These are phyloP conservation scores for Athalia circularis DNA, from an alignment of 2,888 invertebrate genomes.

Conservation along the genomic window DNA sequence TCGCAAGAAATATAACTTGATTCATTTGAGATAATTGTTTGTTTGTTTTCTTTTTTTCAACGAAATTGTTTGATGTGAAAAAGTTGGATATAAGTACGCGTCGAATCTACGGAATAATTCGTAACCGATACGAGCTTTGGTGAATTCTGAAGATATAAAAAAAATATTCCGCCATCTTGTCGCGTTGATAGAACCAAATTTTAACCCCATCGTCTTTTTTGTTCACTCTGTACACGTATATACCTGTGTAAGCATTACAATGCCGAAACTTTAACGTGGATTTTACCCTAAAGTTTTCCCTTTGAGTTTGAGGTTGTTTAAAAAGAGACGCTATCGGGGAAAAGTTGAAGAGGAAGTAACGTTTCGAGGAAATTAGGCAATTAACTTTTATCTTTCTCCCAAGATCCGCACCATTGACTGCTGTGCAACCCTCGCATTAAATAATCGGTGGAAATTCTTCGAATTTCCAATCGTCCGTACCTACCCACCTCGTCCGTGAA, in stretches of 20 bases:
- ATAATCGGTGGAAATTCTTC: not conserved
- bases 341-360: conserved; percentile 21
- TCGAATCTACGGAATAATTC: no score
- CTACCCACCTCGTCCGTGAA: not conserved
- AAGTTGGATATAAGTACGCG: no score
- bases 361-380: conserved; percentile 28
- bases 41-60: no score
- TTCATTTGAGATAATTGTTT: no score
- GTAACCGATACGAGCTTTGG: no score
- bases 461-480: conserved; percentile 6
- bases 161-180: no score
- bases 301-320: conserved; percentile 34
- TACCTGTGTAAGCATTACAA: not conserved
- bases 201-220: no score
- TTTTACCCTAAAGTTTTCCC: conserved; percentile 5
- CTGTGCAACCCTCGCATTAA: conserved; percentile 5
- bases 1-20: not conserved
- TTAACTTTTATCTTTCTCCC: conserved; percentile 36
- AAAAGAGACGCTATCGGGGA: conserved; percentile 36
- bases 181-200: no score
- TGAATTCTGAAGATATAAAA: no score
- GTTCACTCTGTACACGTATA: no score
- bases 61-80: no score
- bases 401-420: conserved; percentile 15
- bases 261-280: not conserved